A percentile compares a stretch with the other conserved stretches of the same genome.
Conservation (phyloP, 2,888 invertebrate species). For the Drosophila paramelanica region DNA sequence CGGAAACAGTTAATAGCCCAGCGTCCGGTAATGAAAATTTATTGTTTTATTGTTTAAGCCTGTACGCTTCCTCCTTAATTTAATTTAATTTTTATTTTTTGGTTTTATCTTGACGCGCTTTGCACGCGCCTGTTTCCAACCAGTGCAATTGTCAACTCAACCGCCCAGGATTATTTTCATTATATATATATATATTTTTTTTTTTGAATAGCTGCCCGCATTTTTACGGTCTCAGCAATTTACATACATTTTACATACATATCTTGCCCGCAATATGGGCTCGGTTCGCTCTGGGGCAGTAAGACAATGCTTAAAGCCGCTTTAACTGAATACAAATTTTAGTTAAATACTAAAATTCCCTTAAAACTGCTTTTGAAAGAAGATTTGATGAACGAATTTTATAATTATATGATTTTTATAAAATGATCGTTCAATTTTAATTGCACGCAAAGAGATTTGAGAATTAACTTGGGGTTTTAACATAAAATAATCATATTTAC, state of each 20-base stretch:
- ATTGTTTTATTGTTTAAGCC: conserved; percentile 79
- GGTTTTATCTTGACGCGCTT: conserved; percentile 60
- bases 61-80: conserved; percentile 15
- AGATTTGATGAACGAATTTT: too few relatives aligned
- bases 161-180: conserved; percentile 32
- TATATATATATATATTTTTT: conserved; percentile 9
- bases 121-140: conserved; percentile 41
- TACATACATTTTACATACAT: conserved; percentile 63
- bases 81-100: conserved; percentile 9
- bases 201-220: conserved; percentile 55
- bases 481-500: too few relatives aligned
- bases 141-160: conserved; percentile 57
- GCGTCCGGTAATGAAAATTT: conserved; percentile 81
- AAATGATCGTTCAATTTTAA: too few relatives aligned
- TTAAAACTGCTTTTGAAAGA: too few relatives aligned
- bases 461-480: too few relatives aligned
- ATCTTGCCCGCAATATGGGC: conserved; percentile 36
- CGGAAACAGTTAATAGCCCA: conserved; percentile 75
- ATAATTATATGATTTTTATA: too few relatives aligned
- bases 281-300: conserved; percentile 44
- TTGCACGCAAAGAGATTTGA: too few relatives aligned
- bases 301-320: conserved; percentile 22
- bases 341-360: too few relatives aligned
- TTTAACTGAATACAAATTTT: conserved; percentile 11
- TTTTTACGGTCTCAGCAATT: conserved; percentile 71